Evolutionary conservation across 2,113 vertebrate genomes (phyloP), one percentile per base, ranked within the genome.

Genomic region (Chloebia gouldiae): DNA sequence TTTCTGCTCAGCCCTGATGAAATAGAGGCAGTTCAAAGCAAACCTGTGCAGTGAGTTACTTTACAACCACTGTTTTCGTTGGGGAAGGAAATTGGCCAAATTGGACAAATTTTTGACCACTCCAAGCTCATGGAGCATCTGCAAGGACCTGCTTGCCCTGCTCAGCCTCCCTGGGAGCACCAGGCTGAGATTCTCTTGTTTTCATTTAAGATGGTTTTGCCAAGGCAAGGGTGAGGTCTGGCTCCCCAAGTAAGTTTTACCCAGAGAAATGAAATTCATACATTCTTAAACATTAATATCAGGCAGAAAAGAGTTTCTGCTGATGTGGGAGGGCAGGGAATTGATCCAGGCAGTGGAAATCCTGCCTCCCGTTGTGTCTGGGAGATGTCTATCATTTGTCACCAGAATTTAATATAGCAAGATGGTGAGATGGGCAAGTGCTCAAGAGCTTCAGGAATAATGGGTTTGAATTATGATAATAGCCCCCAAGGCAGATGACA

Each of bases 401-500:
- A 84, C 20, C 59, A 35, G 39, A 76, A 94, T 92, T 90, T 83
- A 91, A 80, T 93, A 89, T 82, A 94, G 64, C 35, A 72, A 65
- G 71, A 94, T 71, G 51, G 63, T 44, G 77, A 92, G 85, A 80
- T 71, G 70, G 88, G 85, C 79, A 61, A 86, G 81, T 75, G 44
- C 84, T 91, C 80, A 30, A 81, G 86, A 86, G n/a, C 89, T 76
- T 49, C 80, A 91, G 79, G 72, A 88, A 27, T 81, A 66, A 79
- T 94, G 88, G 81, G 35, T 83, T 93, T 89, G 80, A 82, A 81
- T 95, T 90, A 80, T 54, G 49, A 76, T 81, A 93, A 96, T n/a
- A 86, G 87, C 78, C 97, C 93, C 80, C 86, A 84, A 95, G 96
- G 93, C 91, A 97, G 90, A 96, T 86, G 87, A 95, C 90, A 81